These are phyloP conservation scores for Nematolebias whitei DNA, from an alignment of 2,113 vertebrate genomes.

Conservation along the genomic window DNA sequence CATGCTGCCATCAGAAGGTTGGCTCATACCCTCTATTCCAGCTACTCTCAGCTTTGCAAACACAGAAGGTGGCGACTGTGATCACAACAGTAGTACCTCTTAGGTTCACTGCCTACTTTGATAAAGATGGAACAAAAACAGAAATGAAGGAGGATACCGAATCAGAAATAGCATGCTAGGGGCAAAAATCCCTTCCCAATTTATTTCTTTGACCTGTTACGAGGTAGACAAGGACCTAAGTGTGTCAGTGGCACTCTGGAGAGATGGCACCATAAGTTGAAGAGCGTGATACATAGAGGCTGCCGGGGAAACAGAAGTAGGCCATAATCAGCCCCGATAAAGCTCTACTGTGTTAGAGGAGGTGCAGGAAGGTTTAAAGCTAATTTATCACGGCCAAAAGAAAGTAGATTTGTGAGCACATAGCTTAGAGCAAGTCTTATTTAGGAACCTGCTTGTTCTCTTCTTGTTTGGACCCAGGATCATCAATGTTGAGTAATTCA, in stretches of 20 bases:
- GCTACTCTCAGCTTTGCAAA: conserved; percentile 39
- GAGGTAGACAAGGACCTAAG: conserved; percentile 59
- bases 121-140: conserved; percentile 24
- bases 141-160: conserved; percentile 28
- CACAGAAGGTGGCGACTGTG: conserved; percentile 31
- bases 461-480: neutral
- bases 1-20: conserved; percentile 58
- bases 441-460: neutral
- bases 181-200: conserved; percentile 2
- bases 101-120: conserved; percentile 17
- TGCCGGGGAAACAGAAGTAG: conserved; percentile 52
- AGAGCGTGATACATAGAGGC: conserved; percentile 55
- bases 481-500: neutral
- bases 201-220: conserved; percentile 56
- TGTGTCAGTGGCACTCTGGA: conserved; percentile 77
- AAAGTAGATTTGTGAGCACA: neutral
- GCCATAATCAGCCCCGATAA: conserved; percentile 39
- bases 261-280: conserved; percentile 44
- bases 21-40: conserved; percentile 42
- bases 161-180: conserved; percentile 20
- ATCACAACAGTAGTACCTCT: conserved; percentile 26
- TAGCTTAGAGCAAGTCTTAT: too few species aligned
- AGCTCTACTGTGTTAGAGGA: conserved; percentile 4
- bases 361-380: conserved; percentile 2
- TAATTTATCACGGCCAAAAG: conserved; percentile 15